Evolutionary conservation across 2,888 invertebrate species (phyloP).

Genomic region (Leucoma salicis): DNA sequence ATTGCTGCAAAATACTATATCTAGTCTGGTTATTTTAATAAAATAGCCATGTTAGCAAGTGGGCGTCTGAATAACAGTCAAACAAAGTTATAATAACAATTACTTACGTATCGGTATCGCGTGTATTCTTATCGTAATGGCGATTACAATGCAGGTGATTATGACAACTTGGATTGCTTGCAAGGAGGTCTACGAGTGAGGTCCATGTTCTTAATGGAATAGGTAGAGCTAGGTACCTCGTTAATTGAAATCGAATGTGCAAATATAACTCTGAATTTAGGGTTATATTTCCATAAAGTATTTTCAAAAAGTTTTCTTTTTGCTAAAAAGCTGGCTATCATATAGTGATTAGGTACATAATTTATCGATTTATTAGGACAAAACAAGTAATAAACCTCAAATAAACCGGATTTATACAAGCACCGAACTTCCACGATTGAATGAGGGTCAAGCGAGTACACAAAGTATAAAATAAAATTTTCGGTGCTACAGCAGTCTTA

Average conservation of each 20-base stretch:
- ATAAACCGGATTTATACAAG: conserved; percentile 13
- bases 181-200: conserved; percentile 4
- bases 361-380: too few species aligned
- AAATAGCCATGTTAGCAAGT: background rate
- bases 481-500: conserved; percentile 12
- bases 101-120: conserved; percentile 8
- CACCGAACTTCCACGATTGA: conserved; percentile 1
- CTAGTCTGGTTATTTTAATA: background rate
- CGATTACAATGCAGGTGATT: conserved; percentile 9
- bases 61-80: conserved; percentile 3
- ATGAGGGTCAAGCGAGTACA: conserved; percentile 9
- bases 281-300: background rate
- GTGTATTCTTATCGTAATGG: conserved; percentile 14
- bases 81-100: conserved; percentile 13
- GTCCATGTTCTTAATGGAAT: conserved; percentile 3
- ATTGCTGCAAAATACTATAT: background rate
- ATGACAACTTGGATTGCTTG: conserved; percentile 7
- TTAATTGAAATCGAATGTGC: background rate
- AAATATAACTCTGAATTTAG: background rate
- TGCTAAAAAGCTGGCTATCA: too few species aligned
- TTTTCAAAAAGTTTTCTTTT: too few species aligned
- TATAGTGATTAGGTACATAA: too few species aligned
- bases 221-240: background rate
- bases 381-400: background rate
- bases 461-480: too few species aligned